Conservation (phyloP, 2,113 vertebrate species). For the Speoplatyrhinus poulsoni region DNA sequence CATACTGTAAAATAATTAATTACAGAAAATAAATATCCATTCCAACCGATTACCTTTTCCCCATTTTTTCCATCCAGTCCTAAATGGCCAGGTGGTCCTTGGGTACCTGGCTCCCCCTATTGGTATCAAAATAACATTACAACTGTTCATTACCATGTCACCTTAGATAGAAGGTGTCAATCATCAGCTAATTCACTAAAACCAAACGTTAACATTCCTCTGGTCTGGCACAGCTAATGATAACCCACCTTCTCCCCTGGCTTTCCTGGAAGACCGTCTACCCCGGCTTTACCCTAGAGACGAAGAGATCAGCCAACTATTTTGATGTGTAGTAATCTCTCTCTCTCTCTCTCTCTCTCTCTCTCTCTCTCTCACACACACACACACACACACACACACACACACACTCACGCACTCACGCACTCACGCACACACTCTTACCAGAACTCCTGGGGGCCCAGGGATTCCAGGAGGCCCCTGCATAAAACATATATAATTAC, state of each 20-base stretch:
- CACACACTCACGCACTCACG: neutral
- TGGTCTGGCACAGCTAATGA: neutral
- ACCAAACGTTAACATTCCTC: too few relatives aligned
- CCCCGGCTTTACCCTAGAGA: constrained; percentile 75
- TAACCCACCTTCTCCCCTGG: constrained; percentile 73
- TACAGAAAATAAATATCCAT: neutral
- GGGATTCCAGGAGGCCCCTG: constrained; percentile 69
- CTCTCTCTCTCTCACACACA: neutral
- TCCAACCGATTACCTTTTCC: constrained; percentile 55
- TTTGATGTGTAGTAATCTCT: neutral
- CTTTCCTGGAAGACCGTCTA: constrained; percentile 63
- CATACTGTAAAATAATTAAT: too few relatives aligned
- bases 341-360: neutral
- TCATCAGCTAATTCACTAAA: too few relatives aligned
- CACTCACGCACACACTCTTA: constrained; percentile 29
- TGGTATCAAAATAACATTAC: constrained; percentile 23
- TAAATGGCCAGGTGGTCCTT: constrained; percentile 65
- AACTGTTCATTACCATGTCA: neutral
- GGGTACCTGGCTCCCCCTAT: constrained; percentile 72
- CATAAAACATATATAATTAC: neutral
- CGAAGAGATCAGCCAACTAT: neutral
- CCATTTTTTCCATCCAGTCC: constrained; percentile 69
- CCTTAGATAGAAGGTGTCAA: too few relatives aligned
- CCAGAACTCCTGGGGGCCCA: constrained; percentile 74
- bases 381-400: neutral